These are phyloP conservation scores for Pteronura brasiliensis DNA, from an alignment of 2,113 vertebrate species.

Conservation along the genomic window DNA sequence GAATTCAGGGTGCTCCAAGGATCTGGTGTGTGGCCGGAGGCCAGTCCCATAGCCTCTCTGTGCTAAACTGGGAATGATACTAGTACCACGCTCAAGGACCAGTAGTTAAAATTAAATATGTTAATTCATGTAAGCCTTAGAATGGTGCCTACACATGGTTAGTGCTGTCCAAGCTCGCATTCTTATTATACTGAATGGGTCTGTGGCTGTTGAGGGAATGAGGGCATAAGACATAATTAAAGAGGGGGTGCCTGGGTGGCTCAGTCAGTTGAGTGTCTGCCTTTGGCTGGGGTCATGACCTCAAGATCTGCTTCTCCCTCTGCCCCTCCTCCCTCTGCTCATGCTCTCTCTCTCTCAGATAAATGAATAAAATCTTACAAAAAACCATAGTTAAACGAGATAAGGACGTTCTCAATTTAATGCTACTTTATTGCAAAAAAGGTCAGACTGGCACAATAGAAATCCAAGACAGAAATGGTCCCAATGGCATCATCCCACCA, in stretches of 20 bases:
- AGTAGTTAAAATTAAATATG: neutral
- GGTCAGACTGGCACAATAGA: neutral
- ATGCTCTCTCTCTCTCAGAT: too few species aligned
- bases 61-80: neutral
- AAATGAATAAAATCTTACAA: neutral
- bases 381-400: neutral
- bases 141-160: rapidly evolving
- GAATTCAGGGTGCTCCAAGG: neutral
- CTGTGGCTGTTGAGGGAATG: neutral
- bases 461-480: neutral
- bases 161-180: neutral
- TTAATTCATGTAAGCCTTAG: rapidly evolving
- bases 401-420: neutral
- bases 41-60: neutral
- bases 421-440: neutral
- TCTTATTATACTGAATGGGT: neutral
- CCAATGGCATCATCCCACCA: rapidly evolving
- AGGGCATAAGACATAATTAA: neutral
- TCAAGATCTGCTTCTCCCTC: too few species aligned
- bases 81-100: rapidly evolving
- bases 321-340: too few species aligned
- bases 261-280: too few species aligned
- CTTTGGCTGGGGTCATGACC: too few species aligned
- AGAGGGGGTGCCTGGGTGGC: neutral
- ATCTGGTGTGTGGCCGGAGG: neutral